These are phyloP conservation scores for Muntiacus reevesi DNA, from an alignment of 2,113 vertebrate genomes.

Conservation along the genomic window DNA sequence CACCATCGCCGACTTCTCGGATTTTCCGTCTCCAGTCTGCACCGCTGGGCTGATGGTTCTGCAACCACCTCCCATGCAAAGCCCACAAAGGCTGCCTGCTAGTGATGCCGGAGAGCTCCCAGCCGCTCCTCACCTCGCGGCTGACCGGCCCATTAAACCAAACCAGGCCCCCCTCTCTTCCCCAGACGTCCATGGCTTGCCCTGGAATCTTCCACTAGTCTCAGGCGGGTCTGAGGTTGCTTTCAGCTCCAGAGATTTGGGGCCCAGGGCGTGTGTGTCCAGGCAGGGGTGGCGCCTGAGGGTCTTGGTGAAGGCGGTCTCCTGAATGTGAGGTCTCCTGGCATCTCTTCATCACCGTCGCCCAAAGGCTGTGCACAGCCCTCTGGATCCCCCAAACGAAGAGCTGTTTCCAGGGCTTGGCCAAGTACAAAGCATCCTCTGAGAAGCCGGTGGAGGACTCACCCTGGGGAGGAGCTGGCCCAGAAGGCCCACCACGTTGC, in stretches of 20 bases:
- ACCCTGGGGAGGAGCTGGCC: fast-evolving
- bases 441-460: background rate
- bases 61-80: fast-evolving
- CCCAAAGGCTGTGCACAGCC: too few relatives aligned
- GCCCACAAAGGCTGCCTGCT: too few relatives aligned
- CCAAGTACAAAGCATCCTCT: background rate
- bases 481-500: background rate
- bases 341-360: fast-evolving
- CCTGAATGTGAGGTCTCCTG: too few relatives aligned
- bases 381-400: background rate
- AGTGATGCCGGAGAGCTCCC: background rate
- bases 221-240: background rate
- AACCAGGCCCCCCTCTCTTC: fast-evolving
- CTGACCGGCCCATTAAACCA: fast-evolving
- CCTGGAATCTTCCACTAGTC: fast-evolving
- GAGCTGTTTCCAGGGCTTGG: background rate
- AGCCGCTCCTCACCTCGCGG: fast-evolving
- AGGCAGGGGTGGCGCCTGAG: fast-evolving
- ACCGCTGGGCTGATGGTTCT: background rate
- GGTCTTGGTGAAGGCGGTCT: fast-evolving
- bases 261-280: fast-evolving
- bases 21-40: fast-evolving
- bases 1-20: background rate
- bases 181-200: background rate
- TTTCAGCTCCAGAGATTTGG: background rate